These are phyloP conservation scores for Drosophila ambigua DNA, from an alignment of 1,140 invertebrate genomes.

Conservation along the genomic window DNA sequence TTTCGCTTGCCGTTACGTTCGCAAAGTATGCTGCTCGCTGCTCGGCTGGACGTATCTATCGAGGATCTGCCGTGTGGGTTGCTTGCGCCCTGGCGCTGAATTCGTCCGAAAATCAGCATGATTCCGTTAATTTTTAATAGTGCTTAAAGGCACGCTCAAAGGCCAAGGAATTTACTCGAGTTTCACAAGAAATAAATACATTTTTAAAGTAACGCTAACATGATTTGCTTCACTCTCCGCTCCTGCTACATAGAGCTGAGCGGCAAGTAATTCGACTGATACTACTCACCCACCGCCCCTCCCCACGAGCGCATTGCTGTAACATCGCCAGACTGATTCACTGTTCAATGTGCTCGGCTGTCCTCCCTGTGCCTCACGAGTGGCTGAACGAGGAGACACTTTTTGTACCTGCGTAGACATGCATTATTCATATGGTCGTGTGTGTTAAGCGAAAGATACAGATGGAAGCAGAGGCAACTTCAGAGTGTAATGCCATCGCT, in stretches of 20 bases:
- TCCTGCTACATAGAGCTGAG: no score
- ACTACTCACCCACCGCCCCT: no score
- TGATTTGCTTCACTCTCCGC: no score
- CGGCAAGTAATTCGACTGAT: no score
- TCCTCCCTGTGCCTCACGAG: no score
- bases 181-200: no score
- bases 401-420: background rate
- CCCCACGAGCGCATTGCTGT: background rate
- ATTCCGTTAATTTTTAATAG: constrained; percentile 14
- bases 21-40: constrained; percentile 4
- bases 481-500: constrained; percentile 26
- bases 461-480: constrained; percentile 19
- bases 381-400: no score
- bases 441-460: constrained; percentile 41
- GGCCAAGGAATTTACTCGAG: background rate
- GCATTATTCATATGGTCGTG: constrained; percentile 52
- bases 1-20: constrained; percentile 6
- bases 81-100: no score
- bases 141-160: background rate
- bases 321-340: background rate
- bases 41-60: constrained; percentile 1
- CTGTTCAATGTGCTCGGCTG: background rate
- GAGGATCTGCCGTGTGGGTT: no score
- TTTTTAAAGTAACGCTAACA: no score
- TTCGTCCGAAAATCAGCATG: background rate